phyloP scores from a whole-genome alignment of 2,797 vertebrate species.

The Hypotaenidia philippensis region DNA sequence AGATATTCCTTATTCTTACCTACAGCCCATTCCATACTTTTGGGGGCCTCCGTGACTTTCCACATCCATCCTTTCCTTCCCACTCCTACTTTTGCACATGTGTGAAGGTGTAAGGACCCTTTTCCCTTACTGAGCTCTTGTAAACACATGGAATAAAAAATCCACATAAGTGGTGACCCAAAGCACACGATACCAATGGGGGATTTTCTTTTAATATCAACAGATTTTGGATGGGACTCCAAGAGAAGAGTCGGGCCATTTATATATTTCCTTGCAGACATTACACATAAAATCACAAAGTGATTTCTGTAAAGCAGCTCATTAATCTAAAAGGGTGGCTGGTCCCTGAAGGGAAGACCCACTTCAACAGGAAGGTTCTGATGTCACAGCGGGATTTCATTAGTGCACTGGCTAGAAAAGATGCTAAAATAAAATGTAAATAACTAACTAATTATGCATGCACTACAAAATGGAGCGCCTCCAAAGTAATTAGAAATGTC shows the following conservation, averaged over 20 bases:
- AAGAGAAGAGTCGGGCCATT: background rate
- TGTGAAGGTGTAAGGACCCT: background rate
- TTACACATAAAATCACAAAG: constrained; percentile 50
- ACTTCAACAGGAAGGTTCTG: constrained; percentile 42
- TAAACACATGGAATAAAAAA: constrained; percentile 23
- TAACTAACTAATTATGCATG: constrained; percentile 66
- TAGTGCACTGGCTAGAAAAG: constrained; percentile 27
- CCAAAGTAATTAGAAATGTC: constrained; percentile 57
- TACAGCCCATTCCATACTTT: background rate
- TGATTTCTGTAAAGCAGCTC: constrained; percentile 36
- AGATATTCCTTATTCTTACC: background rate
- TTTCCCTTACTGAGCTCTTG: background rate
- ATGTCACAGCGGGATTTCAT: constrained; percentile 64
- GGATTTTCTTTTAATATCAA: background rate
- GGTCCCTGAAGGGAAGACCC: constrained; percentile 59
- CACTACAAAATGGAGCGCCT: constrained; percentile 53
- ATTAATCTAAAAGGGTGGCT: constrained; percentile 66
- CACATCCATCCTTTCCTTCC: background rate
- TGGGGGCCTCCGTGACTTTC: background rate
- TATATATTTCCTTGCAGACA: constrained; percentile 56
- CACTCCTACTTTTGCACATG: background rate
- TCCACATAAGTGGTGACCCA: background rate
- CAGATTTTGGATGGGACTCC: background rate
- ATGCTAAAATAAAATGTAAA: constrained; percentile 66
- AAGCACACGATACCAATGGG: background rate